These are phyloP conservation scores for Yasuhikotakia modesta DNA, from an alignment of 2,797 vertebrate species.

Conservation along the genomic window DNA sequence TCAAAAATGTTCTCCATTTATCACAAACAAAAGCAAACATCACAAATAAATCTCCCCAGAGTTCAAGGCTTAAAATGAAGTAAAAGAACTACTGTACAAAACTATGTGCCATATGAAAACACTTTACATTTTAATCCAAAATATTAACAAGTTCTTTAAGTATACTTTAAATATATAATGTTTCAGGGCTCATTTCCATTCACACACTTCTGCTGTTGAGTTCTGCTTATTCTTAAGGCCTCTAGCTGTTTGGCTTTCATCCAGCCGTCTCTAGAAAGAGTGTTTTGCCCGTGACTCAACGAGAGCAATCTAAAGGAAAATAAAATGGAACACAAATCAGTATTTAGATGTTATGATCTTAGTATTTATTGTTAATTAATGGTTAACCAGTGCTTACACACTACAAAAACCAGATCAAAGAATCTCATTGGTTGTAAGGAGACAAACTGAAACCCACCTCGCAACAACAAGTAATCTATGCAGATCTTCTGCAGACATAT, in stretches of 20 bases:
- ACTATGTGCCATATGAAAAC: conserved; percentile 45
- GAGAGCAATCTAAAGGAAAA: conserved; percentile 84
- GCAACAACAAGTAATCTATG: conserved; percentile 91
- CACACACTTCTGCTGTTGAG: conserved; percentile 84
- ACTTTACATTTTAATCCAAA: conserved; percentile 7
- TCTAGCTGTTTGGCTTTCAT: conserved; percentile 89
- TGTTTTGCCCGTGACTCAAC: conserved; percentile 88
- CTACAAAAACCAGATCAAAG: no score
- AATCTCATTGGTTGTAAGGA: not conserved
- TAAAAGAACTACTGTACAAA: conserved; percentile 43
- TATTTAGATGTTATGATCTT: not conserved
- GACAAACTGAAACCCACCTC: conserved; percentile 74
- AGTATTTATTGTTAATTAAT: not conserved
- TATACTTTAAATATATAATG: not conserved
- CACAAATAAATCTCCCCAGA: conserved; percentile 36
- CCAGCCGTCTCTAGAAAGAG: conserved; percentile 89
- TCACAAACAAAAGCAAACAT: conserved; percentile 27
- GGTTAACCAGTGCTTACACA: not conserved
- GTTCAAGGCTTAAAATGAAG: conserved; percentile 24
- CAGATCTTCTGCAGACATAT: conserved; percentile 90
- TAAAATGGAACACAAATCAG: not conserved
- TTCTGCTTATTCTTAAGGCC: conserved; percentile 77
- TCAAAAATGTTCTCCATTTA: not conserved
- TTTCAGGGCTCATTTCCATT: conserved; percentile 91
- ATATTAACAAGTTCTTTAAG: conserved; percentile 6